phyloP scores from a whole-genome alignment of 2,797 vertebrate species.

The Tamandua tetradactyla region DNA sequence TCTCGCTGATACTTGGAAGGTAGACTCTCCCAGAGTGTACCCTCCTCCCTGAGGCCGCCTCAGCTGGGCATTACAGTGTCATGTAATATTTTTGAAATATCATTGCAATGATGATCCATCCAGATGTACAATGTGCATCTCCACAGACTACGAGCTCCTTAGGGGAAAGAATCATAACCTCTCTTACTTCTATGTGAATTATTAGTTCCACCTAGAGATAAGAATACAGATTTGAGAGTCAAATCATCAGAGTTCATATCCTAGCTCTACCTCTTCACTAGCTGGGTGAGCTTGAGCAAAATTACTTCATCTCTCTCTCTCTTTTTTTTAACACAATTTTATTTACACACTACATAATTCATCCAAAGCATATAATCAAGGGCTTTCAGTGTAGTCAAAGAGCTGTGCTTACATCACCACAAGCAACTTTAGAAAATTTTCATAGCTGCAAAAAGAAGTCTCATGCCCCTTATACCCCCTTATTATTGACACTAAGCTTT shows the following conservation, averaged over 20 bases:
- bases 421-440: too few species aligned
- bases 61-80: neutral
- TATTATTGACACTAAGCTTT: too few species aligned
- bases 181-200: neutral
- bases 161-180: too few species aligned
- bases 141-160: neutral
- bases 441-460: too few species aligned
- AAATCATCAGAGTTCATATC: neutral
- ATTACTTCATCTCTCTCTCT: neutral
- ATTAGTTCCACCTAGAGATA: neutral
- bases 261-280: neutral
- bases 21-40: neutral
- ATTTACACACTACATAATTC: too few species aligned
- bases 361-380: too few species aligned
- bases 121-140: neutral
- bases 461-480: too few species aligned
- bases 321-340: too few species aligned
- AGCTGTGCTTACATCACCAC: too few species aligned
- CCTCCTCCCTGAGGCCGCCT: neutral
- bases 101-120: too few species aligned
- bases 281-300: neutral
- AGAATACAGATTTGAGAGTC: neutral
- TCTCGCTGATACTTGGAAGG: neutral
- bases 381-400: too few species aligned
- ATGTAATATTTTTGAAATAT: neutral